Evolutionary conservation across 1,140 invertebrate genomes (phyloP), one percentile per base, ranked within the genome.

Genomic region (Platyura marginata): DNA sequence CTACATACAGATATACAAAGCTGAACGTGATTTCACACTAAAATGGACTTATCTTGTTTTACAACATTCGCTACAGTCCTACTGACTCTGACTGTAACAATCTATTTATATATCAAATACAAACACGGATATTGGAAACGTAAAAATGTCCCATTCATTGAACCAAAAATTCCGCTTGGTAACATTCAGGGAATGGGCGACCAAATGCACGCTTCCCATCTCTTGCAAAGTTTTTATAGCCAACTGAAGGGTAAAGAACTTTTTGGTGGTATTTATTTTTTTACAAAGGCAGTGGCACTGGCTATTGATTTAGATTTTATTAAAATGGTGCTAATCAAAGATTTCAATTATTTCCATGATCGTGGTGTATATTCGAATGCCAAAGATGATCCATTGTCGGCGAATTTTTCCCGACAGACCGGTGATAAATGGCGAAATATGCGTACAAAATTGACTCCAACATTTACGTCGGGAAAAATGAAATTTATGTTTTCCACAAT

Each of bases 281-380:
- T 70, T 37, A 57, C 57, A 10, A 61, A 61, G 41, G 69, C 68
- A 3, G 58, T 58, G 10, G 41, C 72, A 2, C 49, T 68, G 0
- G 41, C 65, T 10, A 49, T 59, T 9, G 64, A 70, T 48, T 62
- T 60, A 2, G 59, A 67, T 37, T 38, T 72, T 1, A 59, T 71
- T 3, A 63, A 62, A 44, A 32, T 49, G 0, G 53, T 72, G 9
- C 21, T 70, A 0, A 54, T 63, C 0, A 68, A 65, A 48, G 66
- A 73, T 48, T 71, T 70, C 45, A n/a, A n/a, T n/a, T n/a, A 57
- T 48, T 72, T 72, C 48, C 53, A 55, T 16, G 61, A 66, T 48
- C 52, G 61, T 22, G 58, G 58, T n/a, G 20, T 61, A 2, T 53
- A 61, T 34, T 59, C 57, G 33, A 62, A 68, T 41, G 61, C 66